Percentiles rank a stretch among this genome's conserved stretches.
phyloP scores from a whole-genome alignment of 2,888 invertebrate species.

The Gortyna flavago region DNA sequence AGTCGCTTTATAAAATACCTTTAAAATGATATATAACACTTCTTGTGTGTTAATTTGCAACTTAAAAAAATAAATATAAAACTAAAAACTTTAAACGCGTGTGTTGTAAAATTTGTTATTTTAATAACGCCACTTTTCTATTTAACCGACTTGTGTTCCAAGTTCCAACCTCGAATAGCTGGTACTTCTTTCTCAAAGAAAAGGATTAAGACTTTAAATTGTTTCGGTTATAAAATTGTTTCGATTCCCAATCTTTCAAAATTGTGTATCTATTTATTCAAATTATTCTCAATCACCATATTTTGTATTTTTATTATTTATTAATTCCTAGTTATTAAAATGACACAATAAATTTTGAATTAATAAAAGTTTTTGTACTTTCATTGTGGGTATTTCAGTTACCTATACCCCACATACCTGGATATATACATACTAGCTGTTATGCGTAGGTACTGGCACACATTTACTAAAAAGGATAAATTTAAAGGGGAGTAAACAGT shows the following conservation, averaged over 20 bases:
- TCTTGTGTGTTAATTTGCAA: no score
- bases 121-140: no score
- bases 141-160: no score
- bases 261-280: slow-evolving; percentile 17
- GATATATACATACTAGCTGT: no score
- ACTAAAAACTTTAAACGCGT: no score
- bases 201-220: slow-evolving; percentile 6
- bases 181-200: slow-evolving; percentile 42
- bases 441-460: not conserved
- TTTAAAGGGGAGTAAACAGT: not conserved
- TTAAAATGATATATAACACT: no score
- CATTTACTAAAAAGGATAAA: not conserved
- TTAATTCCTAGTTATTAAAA: slow-evolving; percentile 13
- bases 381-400: not conserved
- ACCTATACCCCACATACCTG: not conserved
- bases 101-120: no score
- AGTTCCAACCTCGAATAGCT: slow-evolving; percentile 27
- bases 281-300: not conserved
- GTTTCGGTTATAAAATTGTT: slow-evolving; percentile 4
- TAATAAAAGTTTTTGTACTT: not conserved
- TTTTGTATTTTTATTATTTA: slow-evolving; percentile 11
- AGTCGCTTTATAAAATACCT: no score
- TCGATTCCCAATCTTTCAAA: not conserved
- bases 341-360: slow-evolving; percentile 25
- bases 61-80: no score